These are phyloP conservation scores for Uloborus diversus DNA, from an alignment of 1,140 invertebrate species.

Conservation along the genomic window DNA sequence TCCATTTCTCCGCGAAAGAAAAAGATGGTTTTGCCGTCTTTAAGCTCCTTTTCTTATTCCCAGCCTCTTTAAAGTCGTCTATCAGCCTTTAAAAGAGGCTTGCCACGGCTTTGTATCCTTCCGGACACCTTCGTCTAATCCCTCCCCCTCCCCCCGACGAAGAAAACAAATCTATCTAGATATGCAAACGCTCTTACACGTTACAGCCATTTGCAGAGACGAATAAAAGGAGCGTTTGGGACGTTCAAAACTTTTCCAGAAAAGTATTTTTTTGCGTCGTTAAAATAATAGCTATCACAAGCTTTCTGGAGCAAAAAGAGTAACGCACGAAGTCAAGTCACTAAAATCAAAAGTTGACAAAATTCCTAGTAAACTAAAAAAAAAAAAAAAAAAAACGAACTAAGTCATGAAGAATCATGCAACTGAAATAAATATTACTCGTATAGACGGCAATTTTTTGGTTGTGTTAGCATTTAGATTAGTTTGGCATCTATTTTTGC, in stretches of 20 bases:
- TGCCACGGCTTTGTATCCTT: slow-evolving; percentile 19
- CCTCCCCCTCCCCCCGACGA: not conserved
- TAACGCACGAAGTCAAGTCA: not conserved
- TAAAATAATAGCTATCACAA: not conserved
- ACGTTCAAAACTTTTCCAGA: not conserved
- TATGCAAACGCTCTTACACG: slow-evolving; percentile 37
- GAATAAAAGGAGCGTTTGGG: not conserved
- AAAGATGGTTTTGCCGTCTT: slow-evolving; percentile 7
- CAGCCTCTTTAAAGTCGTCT: slow-evolving; percentile 26
- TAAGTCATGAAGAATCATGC: not conserved
- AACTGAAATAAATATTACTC: not conserved
- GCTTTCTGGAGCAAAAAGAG: not conserved
- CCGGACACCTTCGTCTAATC: not conserved
- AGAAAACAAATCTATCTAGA: slow-evolving; percentile 5
- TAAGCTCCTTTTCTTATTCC: slow-evolving; percentile 17
- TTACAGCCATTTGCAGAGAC: slow-evolving; percentile 11
- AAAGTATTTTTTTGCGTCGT: not conserved
- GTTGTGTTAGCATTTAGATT: too few relatives aligned
- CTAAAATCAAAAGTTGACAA: not conserved
- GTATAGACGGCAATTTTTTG: too few relatives aligned
- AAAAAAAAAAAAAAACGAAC: too few relatives aligned
- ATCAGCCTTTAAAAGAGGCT: slow-evolving; percentile 31
- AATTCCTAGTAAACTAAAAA: too few relatives aligned
- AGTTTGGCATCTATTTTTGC: too few relatives aligned
- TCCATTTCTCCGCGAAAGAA: slow-evolving; percentile 19